Evolutionary conservation across 2,113 vertebrate genomes (phyloP).

Genomic region (Glareola pratincola): DNA sequence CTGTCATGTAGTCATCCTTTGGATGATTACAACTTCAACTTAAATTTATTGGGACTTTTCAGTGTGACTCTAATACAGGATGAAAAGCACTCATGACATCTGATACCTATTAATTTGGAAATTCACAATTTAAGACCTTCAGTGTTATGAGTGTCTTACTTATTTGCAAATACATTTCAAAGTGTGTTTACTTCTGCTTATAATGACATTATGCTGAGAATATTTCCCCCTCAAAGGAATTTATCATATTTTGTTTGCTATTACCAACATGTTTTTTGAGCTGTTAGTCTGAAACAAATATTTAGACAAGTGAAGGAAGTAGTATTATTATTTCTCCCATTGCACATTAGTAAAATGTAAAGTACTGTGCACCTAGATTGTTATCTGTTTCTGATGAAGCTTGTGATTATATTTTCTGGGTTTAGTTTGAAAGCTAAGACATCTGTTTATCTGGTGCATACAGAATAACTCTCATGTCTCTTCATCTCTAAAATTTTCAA

Average conservation of each 20-base stretch:
- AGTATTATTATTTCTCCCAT: conserved; percentile 75
- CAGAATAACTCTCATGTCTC: conserved; percentile 82
- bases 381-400: conserved; percentile 76
- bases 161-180: conserved; percentile 70
- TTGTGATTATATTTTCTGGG: conserved; percentile 78
- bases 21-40: conserved; percentile 22
- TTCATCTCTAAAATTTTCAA: conserved; percentile 86
- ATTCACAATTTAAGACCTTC: conserved; percentile 69
- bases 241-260: conserved; percentile 68
- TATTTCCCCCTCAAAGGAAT: conserved; percentile 51
- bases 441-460: conserved; percentile 84
- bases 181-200: conserved; percentile 62
- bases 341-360: conserved; percentile 78
- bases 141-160: conserved; percentile 29
- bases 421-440: conserved; percentile 83
- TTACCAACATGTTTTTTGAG: conserved; percentile 70
- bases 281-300: conserved; percentile 78
- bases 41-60: conserved; percentile 60
- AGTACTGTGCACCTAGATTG: conserved; percentile 65
- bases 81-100: conserved; percentile 68
- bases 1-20: conserved; percentile 54
- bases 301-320: conserved; percentile 77
- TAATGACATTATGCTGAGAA: conserved; percentile 67
- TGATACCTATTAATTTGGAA: conserved; percentile 75
- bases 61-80: conserved; percentile 61